Conservation (phyloP, 2,113 vertebrate genomes). For the Brienomyrus longianalis region DNA sequence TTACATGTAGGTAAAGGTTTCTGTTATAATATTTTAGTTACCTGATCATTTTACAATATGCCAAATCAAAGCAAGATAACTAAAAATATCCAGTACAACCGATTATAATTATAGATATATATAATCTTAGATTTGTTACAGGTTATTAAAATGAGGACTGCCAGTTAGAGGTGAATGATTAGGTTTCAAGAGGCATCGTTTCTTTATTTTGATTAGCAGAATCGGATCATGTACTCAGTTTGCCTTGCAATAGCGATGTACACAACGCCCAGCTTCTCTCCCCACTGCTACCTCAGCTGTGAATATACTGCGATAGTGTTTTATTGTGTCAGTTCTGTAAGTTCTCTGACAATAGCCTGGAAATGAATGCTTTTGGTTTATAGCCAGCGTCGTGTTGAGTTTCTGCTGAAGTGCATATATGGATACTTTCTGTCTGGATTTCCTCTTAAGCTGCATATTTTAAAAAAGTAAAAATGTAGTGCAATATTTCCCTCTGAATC, state of each 20-base stretch:
- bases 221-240: not conserved
- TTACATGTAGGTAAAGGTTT: not conserved
- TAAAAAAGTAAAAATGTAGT: not conserved
- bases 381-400: not conserved
- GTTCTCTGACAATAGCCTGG: not conserved
- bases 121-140: not conserved
- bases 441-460: not conserved
- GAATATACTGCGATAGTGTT: not conserved
- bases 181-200: not conserved
- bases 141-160: not conserved
- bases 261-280: not conserved
- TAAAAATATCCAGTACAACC: not conserved
- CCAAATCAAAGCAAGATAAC: not conserved
- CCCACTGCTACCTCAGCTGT: not conserved
- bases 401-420: not conserved
- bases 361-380: not conserved
- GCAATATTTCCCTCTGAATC: not conserved
- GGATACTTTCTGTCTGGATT: not conserved
- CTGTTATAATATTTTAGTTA: not conserved
- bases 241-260: not conserved
- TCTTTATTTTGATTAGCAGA: not conserved
- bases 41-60: not conserved
- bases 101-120: not conserved
- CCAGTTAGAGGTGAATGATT: not conserved
- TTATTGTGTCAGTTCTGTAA: not conserved